These are phyloP conservation scores for Dufourea novaeangliae DNA, from an alignment of 1,140 invertebrate species.

Conservation along the genomic window DNA sequence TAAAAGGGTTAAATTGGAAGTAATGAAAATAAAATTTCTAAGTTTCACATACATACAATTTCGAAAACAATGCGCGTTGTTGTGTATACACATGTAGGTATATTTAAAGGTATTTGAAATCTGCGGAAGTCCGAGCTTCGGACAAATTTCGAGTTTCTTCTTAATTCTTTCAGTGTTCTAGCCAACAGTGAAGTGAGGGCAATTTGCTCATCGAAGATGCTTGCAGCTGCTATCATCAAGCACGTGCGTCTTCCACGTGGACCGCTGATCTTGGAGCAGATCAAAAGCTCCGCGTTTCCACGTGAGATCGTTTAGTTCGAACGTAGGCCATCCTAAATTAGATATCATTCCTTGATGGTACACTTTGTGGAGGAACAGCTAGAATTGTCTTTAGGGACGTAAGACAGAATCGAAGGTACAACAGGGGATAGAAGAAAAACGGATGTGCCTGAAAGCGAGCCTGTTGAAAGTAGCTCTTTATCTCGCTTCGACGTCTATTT, in stretches of 20 bases:
- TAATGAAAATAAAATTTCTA: no score
- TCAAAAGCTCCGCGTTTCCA: slow-evolving; percentile 20
- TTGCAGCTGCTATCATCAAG: slow-evolving; percentile 40
- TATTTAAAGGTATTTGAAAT: background rate
- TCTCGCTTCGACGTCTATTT: slow-evolving; percentile 74
- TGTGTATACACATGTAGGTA: no score
- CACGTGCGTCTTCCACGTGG: slow-evolving; percentile 67
- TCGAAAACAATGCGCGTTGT: no score
- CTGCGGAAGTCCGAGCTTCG: background rate
- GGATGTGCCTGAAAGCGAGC: slow-evolving; percentile 41
- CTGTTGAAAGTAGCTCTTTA: slow-evolving; percentile 20
- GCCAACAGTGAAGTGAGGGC: background rate
- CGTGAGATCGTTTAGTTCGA: background rate
- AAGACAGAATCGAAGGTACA: background rate
- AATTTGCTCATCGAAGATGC: slow-evolving; percentile 16
- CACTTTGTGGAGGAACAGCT: background rate
- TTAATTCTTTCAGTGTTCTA: background rate
- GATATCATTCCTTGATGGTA: no score
- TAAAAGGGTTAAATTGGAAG: no score
- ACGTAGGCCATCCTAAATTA: background rate
- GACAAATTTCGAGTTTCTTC: slow-evolving; percentile 3
- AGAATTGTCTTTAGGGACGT: background rate
- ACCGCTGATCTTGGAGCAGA: slow-evolving; percentile 25
- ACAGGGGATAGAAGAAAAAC: slow-evolving; percentile 16
- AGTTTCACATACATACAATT: no score